Evolutionary conservation across 1,140 invertebrate species (phyloP).

Genomic region (Chionoecetes opilio): DNA sequence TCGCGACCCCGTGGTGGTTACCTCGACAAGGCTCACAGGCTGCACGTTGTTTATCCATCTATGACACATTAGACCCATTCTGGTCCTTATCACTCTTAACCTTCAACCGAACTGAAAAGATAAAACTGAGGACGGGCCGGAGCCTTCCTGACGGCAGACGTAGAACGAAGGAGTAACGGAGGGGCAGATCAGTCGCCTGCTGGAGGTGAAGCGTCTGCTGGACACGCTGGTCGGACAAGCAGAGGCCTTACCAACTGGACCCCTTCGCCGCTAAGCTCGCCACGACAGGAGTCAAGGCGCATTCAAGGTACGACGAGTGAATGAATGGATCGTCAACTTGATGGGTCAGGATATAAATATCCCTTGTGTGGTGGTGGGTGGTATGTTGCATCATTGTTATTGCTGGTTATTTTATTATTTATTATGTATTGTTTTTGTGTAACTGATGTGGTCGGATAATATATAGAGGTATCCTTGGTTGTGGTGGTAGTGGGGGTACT

Average conservation of each 20-base stretch:
- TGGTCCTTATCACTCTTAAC: too few species aligned
- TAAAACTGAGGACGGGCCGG: constrained; percentile 56
- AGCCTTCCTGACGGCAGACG: constrained; percentile 61
- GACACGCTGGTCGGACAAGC: constrained; percentile 81
- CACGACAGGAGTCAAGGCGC: constrained; percentile 61
- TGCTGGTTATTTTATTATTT: too few species aligned
- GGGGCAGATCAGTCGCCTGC: constrained; percentile 71
- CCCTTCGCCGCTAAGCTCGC: constrained; percentile 77
- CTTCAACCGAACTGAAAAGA: constrained; percentile 42
- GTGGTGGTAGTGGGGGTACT: too few species aligned
- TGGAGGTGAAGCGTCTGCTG: constrained; percentile 77
- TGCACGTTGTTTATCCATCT: too few species aligned
- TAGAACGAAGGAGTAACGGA: constrained; percentile 74
- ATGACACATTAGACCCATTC: too few species aligned
- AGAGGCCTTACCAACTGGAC: constrained; percentile 79
- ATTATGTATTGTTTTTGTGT: too few species aligned
- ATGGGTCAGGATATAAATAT: too few species aligned
- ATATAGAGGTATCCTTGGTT: too few species aligned
- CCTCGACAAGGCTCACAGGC: constrained; percentile 63
- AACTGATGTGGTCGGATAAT: too few species aligned
- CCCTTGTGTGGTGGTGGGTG: too few species aligned
- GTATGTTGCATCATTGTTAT: too few species aligned
- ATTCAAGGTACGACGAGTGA: constrained; percentile 74
- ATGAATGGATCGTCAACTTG: not conserved
- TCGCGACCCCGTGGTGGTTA: constrained; percentile 66